A percentile compares a stretch with the other conserved stretches of the same genome.
These are phyloP conservation scores for Oryzias javanicus DNA, from an alignment of 2,113 vertebrate genomes.

Conservation along the genomic window DNA sequence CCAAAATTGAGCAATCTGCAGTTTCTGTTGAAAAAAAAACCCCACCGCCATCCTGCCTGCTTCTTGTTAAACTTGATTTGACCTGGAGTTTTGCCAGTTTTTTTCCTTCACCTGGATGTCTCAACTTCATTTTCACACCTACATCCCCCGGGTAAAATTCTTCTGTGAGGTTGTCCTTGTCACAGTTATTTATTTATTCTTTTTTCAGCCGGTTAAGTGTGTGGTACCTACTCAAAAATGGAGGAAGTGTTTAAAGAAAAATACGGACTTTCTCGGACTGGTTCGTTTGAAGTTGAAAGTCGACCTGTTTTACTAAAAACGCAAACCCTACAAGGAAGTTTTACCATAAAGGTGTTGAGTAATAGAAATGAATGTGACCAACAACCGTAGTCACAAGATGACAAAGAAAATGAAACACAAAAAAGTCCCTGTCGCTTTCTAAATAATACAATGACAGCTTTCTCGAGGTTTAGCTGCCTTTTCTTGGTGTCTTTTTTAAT, in stretches of 20 bases:
- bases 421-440: background rate
- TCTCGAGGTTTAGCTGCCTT: background rate
- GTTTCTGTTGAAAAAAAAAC: background rate
- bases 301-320: background rate
- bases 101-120: background rate
- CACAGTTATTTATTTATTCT: background rate
- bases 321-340: conserved; percentile 4
- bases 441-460: conserved; percentile 1
- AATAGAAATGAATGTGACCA: background rate
- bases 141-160: background rate
- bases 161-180: background rate
- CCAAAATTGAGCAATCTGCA: conserved; percentile 14
- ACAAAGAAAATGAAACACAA: conserved; percentile 7
- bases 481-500: background rate
- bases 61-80: conserved; percentile 41
- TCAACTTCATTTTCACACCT: background rate
- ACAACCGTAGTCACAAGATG: background rate
- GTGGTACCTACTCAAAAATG: too few relatives aligned
- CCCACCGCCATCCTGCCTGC: accelerated
- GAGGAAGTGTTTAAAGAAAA: background rate
- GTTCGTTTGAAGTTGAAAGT: conserved; percentile 1
- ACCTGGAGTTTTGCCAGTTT: conserved; percentile 6
- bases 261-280: background rate
- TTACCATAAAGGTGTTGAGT: conserved; percentile 1
- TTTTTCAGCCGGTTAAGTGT: background rate